These are phyloP conservation scores for Maylandia zebra DNA, from an alignment of 2,113 vertebrate genomes.

Conservation along the genomic window DNA sequence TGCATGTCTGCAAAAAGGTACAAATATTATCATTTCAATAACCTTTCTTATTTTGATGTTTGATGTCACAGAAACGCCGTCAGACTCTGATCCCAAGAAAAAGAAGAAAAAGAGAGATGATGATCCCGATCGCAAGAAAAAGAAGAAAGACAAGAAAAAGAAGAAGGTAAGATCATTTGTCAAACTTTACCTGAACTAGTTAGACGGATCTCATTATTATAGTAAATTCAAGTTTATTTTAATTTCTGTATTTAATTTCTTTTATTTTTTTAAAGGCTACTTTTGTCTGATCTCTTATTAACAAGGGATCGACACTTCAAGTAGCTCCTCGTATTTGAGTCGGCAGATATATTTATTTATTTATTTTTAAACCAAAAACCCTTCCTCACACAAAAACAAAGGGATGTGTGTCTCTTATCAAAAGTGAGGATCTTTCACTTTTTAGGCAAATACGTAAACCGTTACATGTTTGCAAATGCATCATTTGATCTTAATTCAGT, in stretches of 20 bases:
- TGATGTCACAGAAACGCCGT: slow-evolving; percentile 82
- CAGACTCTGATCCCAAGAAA: slow-evolving; percentile 97
- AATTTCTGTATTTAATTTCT: neutral
- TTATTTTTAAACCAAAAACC: neutral
- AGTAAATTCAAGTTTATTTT: neutral
- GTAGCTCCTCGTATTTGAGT: neutral
- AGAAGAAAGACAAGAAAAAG: slow-evolving; percentile 99
- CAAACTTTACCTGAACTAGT: neutral
- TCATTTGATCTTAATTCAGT: neutral
- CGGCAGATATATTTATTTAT: neutral
- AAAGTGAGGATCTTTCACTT: neutral
- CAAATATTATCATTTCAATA: neutral
- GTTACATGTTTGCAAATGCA: neutral
- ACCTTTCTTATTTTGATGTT: neutral
- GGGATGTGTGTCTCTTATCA: neutral
- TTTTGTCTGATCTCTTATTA: neutral
- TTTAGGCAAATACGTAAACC: neutral
- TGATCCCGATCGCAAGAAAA: slow-evolving; percentile 92
- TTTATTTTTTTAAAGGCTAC: neutral
- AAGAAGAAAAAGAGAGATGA: slow-evolving; percentile 99
- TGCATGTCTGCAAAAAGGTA: neutral
- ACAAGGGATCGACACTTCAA: neutral
- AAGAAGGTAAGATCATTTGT: slow-evolving; percentile 79
- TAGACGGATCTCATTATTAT: rapidly evolving
- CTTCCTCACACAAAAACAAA: neutral